Evolutionary conservation across 2,113 vertebrate species (phyloP), one percentile per base, ranked within the genome.

Genomic region (Lepisosteus osseus): DNA sequence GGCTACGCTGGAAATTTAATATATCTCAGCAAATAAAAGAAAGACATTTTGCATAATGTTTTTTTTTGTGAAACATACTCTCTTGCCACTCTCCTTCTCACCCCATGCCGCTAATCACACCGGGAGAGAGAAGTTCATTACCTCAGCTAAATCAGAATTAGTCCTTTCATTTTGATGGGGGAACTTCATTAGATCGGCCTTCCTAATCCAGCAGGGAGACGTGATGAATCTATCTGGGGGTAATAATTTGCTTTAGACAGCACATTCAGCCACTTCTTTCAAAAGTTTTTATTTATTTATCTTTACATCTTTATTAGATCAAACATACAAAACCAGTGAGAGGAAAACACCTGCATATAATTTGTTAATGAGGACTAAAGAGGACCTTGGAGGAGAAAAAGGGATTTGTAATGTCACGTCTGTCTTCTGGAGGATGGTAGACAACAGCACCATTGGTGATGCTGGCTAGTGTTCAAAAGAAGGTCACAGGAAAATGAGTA

Each of bases 71-170:
- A 64, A 67, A 57, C 77, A 74, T 80, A 74, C 89, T 92, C 93
- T 93, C 92, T 88, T 86, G 90, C 89, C 90, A 90, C 90, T 93
- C 90, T 93, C 94, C 92, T 89, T 90, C 91, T 93, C 93, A 91
- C 96, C 95, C 95, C 95, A 95, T 93, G 94, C 94, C 94, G 95
- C 94, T 93, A 93, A 95, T 95, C 96, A 95, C 96, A 93, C 94
- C 94, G 94, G 95, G 96, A 97, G 95, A 95, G 95, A 94, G 95
- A 97, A 98, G 95, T 97, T 98, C 95, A 98, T 98, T 98, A 96
- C 94, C 95, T 97, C 95, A 97, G 95, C 95, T 96, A 96, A 98
- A 97, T 98, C 96, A 96, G 96, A 98, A 97, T 97, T 96, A 97
- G 95, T 94, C 95, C 95, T 95, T 96, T 97, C 94, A 95, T 95